Evolutionary conservation across 64 coral and sea anemone species (phyloP).

Genomic region (Pocillopora verrucosa): DNA sequence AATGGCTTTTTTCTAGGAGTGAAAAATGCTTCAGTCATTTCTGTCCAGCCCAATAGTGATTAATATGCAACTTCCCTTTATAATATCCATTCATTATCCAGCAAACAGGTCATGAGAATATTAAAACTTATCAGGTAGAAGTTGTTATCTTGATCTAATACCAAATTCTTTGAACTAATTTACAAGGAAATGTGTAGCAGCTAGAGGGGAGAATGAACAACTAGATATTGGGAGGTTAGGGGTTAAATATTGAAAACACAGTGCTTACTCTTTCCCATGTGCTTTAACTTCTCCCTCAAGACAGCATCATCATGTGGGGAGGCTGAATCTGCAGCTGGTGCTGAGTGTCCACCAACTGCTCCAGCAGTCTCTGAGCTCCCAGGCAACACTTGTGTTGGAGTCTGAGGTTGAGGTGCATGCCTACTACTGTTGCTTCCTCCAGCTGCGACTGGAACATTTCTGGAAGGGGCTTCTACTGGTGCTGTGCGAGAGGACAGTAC

Average conservation of each 20-base stretch:
- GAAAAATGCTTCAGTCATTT: too few species aligned
- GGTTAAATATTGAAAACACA: background rate
- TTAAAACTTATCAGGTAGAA: too few species aligned
- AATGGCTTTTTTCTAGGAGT: too few species aligned
- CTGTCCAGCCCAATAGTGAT: too few species aligned
- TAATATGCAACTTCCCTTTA: too few species aligned
- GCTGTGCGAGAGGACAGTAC: background rate
- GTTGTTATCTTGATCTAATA: too few species aligned
- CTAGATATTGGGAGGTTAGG: too few species aligned
- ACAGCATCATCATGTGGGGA: slow-evolving; percentile 76
- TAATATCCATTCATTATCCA: too few species aligned
- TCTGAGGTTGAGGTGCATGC: background rate
- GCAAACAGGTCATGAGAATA: too few species aligned
- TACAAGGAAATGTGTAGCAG: too few species aligned
- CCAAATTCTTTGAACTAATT: too few species aligned
- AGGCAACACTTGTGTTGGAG: background rate
- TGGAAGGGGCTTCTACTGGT: background rate
- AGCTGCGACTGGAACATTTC: background rate
- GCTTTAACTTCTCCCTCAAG: slow-evolving; percentile 75
- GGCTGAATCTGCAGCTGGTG: background rate
- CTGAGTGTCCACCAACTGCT: slow-evolving; percentile 36
- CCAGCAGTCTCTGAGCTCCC: slow-evolving; percentile 10
- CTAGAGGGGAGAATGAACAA: too few species aligned
- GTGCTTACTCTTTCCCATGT: slow-evolving; percentile 93
- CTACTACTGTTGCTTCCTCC: background rate